These are phyloP conservation scores for Eonycteris spelaea DNA, from an alignment of 2,113 vertebrate genomes.

Conservation along the genomic window DNA sequence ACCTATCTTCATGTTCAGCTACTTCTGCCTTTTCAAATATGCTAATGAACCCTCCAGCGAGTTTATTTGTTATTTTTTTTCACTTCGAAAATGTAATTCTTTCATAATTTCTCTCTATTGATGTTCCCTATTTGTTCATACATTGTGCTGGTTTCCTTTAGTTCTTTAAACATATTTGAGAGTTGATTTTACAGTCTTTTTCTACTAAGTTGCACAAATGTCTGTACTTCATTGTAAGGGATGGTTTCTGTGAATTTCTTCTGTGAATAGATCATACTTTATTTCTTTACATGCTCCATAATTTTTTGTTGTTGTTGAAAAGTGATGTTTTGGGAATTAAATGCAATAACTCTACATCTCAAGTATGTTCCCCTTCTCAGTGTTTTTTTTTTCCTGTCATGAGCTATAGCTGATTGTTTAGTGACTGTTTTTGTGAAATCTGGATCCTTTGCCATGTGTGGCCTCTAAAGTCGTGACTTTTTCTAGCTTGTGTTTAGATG, in stretches of 20 bases:
- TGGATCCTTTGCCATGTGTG: not conserved
- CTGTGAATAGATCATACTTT: not conserved
- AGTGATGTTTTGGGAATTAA: not conserved
- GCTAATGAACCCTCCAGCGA: not conserved
- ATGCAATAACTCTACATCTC: not conserved
- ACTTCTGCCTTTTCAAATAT: not conserved
- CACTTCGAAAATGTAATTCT: not conserved
- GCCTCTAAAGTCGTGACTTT: not conserved
- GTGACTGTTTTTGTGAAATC: not conserved
- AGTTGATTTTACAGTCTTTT: not conserved
- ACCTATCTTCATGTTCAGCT: not conserved
- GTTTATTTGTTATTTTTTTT: not conserved
- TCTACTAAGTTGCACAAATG: not conserved
- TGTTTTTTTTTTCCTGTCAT: no score
- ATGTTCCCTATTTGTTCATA: not conserved
- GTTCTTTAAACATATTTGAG: not conserved
- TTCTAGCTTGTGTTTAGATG: not conserved
- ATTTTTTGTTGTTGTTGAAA: not conserved
- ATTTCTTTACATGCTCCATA: not conserved
- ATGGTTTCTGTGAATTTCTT: not conserved
- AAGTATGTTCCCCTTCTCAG: not conserved
- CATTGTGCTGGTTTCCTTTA: not conserved
- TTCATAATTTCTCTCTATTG: not conserved
- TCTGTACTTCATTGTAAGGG: not conserved
- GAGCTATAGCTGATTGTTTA: not conserved